These are phyloP conservation scores for Hemiprocne comata DNA, from an alignment of 2,113 vertebrate genomes.

Conservation along the genomic window DNA sequence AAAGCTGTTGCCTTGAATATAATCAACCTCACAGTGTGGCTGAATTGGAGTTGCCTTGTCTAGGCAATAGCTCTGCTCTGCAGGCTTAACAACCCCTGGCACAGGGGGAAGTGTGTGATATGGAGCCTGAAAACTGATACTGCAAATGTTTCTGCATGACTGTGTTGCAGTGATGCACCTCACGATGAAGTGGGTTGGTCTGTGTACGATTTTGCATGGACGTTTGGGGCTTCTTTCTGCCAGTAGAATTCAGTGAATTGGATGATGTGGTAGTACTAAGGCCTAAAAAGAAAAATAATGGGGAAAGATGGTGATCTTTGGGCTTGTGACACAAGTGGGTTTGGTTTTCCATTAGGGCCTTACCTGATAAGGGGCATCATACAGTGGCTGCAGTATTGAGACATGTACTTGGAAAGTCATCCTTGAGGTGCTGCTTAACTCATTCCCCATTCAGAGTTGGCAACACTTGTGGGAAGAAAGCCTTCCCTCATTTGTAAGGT, in stretches of 20 bases:
- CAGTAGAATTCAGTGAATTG: not conserved
- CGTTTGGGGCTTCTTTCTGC: not conserved
- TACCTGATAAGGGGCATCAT: not conserved
- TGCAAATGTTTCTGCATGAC: not conserved
- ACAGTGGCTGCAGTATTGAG: not conserved
- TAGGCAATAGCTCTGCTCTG: not conserved
- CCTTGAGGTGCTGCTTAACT: not conserved
- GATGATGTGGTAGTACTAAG: not conserved
- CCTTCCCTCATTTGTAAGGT: not conserved
- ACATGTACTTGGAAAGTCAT: rapidly evolving
- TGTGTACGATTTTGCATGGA: not conserved
- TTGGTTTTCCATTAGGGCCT: not conserved
- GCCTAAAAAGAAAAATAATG: not conserved
- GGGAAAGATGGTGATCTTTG: not conserved
- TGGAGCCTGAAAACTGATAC: not conserved
- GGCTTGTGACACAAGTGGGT: not conserved
- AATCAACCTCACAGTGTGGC: not conserved
- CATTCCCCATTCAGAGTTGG: not conserved
- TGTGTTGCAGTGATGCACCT: not conserved
- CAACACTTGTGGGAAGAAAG: not conserved
- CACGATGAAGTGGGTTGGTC: not conserved
- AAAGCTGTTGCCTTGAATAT: not conserved
- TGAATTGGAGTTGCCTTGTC: not conserved
- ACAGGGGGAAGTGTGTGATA: not conserved
- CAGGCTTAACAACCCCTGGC: rapidly evolving